Conservation (phyloP, 2,888 invertebrate species). For the Psylliodes chrysocephalus region DNA sequence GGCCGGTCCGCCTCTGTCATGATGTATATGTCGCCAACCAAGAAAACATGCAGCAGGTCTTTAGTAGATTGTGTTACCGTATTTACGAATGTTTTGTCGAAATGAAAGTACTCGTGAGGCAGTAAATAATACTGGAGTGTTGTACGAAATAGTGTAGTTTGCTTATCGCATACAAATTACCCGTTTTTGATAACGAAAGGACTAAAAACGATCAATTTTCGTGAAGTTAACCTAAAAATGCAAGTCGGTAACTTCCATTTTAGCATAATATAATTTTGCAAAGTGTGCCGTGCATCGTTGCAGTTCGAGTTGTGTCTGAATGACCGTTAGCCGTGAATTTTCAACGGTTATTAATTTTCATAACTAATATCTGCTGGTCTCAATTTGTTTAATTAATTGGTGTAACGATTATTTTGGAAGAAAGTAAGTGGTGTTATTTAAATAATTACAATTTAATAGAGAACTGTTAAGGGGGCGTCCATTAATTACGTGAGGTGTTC, state of each 20-base stretch:
- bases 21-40: conserved; percentile 19
- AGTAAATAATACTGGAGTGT: conserved; percentile 1
- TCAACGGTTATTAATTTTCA: not conserved
- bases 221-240: not conserved
- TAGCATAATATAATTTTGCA: not conserved
- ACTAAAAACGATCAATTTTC: not conserved
- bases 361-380: not conserved
- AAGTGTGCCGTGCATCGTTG: not conserved
- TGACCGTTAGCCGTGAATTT: not conserved
- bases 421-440: not conserved
- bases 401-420: not conserved
- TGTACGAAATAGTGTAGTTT: not conserved
- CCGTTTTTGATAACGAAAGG: not conserved
- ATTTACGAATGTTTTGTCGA: conserved; percentile 11
- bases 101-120: conserved; percentile 7
- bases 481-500: too few species aligned
- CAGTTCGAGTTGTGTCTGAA: not conserved
- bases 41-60: conserved; percentile 15
- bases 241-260: not conserved
- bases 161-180: conserved; percentile 6
- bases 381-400: not conserved
- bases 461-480: too few species aligned
- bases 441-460: not conserved
- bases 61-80: conserved; percentile 5
- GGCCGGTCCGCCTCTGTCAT: not conserved